Evolutionary conservation across 2,797 vertebrate species (phyloP), one percentile per base, ranked within the genome.

Genomic region (Euthynnus affinis): DNA sequence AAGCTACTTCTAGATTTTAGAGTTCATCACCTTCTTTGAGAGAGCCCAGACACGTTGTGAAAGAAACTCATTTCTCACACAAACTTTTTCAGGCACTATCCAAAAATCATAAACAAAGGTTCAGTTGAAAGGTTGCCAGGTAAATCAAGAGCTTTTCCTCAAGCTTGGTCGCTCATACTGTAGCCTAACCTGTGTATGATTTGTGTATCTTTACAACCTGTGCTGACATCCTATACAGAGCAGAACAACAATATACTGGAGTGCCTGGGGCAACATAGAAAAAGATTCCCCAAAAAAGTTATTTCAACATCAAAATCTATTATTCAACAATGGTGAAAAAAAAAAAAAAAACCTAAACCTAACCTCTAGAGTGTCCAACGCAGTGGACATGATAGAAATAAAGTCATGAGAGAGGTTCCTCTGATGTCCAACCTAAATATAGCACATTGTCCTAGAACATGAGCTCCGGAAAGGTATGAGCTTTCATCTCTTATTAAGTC

Each of bases 401-500:
- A 59, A 76, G 63, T 48, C 14, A 42, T 20, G n/a, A 61, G 15
- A 63, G 37, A 61, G 22, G 51, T 72, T 22, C 27, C 14, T 18
- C 55, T 52, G 12, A 57, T 63, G 68, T 22, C 59, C 12, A 5
- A 62, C 46, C 66, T 85, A 81, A 85, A 82, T 76, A 80, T 75
- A 87, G 29, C 48, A 53, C 32, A 46, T 61, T 17, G 5, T 53
- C 67, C 46, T 23, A 37, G 53, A 64, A 73, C 22, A 51, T 55
- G 34, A 80, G 58, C 51, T 82, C 46, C 34, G 63, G 12, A 74
- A 61, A 78, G 9, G 34, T 56, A 53, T 74, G 22, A 46, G 52
- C 60, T 82, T 71, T 87, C 65, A 82, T 82, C 65, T 37, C 70
- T 61, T 82, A 72, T 76, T 84, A 79, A 52, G 51, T 51, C 69